phyloP scores from a whole-genome alignment of 2,888 invertebrate genomes.

The Oscheius onirici region DNA sequence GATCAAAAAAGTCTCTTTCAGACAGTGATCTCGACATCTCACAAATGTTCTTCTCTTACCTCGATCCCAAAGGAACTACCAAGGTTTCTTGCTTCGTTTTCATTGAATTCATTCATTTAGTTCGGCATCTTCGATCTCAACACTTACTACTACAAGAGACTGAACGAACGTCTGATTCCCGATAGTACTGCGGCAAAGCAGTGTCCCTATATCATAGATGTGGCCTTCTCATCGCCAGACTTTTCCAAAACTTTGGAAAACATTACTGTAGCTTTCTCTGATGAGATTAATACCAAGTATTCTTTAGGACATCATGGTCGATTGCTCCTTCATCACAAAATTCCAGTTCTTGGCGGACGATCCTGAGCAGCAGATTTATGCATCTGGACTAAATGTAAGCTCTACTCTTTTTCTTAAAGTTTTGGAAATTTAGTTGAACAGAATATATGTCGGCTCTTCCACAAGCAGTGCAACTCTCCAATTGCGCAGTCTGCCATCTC shows the following conservation, averaged over 20 bases:
- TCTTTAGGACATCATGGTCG: slow-evolving; percentile 21
- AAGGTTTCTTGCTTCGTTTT: neutral
- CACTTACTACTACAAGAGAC: slow-evolving; percentile 27
- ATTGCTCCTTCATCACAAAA: neutral
- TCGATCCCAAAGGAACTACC: neutral
- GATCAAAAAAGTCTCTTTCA: too few species aligned
- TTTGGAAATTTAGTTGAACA: neutral
- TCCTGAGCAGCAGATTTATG: slow-evolving; percentile 20
- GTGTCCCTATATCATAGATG: slow-evolving; percentile 21
- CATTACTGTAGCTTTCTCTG: neutral
- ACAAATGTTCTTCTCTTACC: slow-evolving; percentile 10
- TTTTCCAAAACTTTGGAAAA: neutral
- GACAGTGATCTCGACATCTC: slow-evolving; percentile 20
- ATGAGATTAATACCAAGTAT: too few species aligned
- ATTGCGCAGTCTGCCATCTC: slow-evolving; percentile 7
- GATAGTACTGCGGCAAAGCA: slow-evolving; percentile 28
- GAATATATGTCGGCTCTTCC: neutral
- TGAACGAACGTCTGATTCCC: neutral
- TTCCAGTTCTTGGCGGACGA: slow-evolving; percentile 19
- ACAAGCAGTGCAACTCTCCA: neutral
- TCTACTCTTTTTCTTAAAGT: neutral
- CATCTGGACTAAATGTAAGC: slow-evolving; percentile 6
- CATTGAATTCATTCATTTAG: neutral
- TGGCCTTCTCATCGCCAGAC: neutral
- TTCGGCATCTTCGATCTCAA: slow-evolving; percentile 27